Evolutionary conservation across 2,888 invertebrate genomes (phyloP).

Genomic region (Girardia tigrina): DNA sequence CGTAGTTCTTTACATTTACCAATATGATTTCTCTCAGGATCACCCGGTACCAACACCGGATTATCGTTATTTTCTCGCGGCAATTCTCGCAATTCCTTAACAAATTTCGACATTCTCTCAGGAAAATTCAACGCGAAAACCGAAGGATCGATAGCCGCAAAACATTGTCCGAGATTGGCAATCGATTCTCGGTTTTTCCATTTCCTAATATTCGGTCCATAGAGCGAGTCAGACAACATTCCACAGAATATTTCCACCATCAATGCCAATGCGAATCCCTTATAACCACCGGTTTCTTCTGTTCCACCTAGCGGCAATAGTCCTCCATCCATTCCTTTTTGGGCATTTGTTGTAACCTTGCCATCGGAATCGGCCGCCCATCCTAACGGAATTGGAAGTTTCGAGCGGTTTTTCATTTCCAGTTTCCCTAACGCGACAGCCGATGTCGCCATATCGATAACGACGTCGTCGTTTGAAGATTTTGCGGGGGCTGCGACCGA

Average conservation of each 20-base stretch:
- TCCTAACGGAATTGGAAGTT: constrained; percentile 62
- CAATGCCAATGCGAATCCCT: constrained; percentile 68
- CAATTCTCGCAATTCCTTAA: constrained; percentile 49
- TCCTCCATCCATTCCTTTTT: constrained; percentile 42
- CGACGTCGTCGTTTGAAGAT: constrained; percentile 61
- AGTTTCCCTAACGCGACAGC: constrained; percentile 78
- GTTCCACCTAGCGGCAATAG: constrained; percentile 46
- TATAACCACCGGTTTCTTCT: constrained; percentile 41
- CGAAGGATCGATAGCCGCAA: constrained; percentile 69
- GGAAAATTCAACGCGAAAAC: constrained; percentile 68
- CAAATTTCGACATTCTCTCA: constrained; percentile 61
- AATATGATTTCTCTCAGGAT: constrained; percentile 59
- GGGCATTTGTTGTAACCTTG: constrained; percentile 42
- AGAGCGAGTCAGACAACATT: constrained; percentile 59
- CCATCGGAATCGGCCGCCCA: constrained; percentile 59
- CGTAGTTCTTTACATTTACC: not conserved
- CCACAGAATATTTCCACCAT: constrained; percentile 77
- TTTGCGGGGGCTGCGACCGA: constrained; percentile 64
- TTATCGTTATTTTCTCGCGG: not conserved
- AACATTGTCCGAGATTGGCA: constrained; percentile 61
- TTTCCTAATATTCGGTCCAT: constrained; percentile 64
- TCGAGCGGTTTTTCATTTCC: constrained; percentile 68
- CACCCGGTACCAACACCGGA: constrained; percentile 69
- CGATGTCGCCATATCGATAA: constrained; percentile 87
- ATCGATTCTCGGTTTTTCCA: constrained; percentile 55